These are phyloP conservation scores for Sebastes variabilis DNA, from an alignment of 2,797 vertebrate species.

Conservation along the genomic window DNA sequence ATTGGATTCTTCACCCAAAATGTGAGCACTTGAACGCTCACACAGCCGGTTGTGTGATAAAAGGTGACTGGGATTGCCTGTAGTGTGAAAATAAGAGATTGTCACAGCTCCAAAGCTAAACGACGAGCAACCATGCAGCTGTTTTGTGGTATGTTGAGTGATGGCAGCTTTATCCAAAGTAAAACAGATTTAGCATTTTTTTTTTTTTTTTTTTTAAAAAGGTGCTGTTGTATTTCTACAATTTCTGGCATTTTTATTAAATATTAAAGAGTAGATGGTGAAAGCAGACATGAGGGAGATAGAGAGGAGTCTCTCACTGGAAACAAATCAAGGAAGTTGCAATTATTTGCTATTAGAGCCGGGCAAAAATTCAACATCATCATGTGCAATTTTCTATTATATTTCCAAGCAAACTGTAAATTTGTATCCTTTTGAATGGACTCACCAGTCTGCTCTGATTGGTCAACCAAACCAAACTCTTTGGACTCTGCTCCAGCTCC, in stretches of 20 bases:
- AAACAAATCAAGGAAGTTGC: background rate
- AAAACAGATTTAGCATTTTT: background rate
- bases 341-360: background rate
- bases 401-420: too few relatives aligned
- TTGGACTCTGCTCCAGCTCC: too few relatives aligned
- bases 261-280: background rate
- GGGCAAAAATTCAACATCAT: background rate
- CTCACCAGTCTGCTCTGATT: too few relatives aligned
- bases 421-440: too few relatives aligned
- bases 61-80: slow-evolving; percentile 17
- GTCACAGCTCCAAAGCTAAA: slow-evolving; percentile 9
- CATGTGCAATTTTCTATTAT: background rate
- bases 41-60: slow-evolving; percentile 8
- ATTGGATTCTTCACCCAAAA: slow-evolving; percentile 10
- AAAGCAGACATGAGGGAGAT: background rate
- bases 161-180: background rate
- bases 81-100: slow-evolving; percentile 9
- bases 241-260: background rate
- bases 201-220: background rate
- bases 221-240: background rate
- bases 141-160: background rate
- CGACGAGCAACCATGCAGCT: background rate
- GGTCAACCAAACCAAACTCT: too few relatives aligned
- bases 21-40: background rate
- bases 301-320: background rate